Conservation (phyloP, 2,888 invertebrate genomes). For the Papilio protenor region DNA sequence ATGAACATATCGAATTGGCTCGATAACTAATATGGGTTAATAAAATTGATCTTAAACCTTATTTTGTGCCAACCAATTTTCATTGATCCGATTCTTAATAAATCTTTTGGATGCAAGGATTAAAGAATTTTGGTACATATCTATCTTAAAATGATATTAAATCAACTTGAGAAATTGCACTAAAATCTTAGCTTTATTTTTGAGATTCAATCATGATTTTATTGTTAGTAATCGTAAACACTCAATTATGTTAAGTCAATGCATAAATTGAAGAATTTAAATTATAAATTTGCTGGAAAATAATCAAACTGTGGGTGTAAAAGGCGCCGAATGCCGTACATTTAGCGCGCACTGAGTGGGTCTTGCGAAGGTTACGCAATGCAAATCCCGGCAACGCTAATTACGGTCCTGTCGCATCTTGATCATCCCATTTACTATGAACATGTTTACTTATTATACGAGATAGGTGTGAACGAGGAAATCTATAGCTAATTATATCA, state of each 20-base stretch:
- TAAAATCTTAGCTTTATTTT: background rate
- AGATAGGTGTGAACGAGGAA: background rate
- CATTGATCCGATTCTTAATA: background rate
- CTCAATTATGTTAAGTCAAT: background rate
- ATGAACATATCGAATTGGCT: background rate
- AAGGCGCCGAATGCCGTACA: slow-evolving; percentile 59
- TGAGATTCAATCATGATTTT: no score
- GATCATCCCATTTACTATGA: slow-evolving; percentile 8
- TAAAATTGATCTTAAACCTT: background rate
- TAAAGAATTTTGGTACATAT: background rate
- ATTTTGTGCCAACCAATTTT: background rate
- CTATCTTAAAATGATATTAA: background rate
- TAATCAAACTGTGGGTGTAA: slow-evolving; percentile 50
- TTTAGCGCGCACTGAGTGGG: slow-evolving; percentile 54
- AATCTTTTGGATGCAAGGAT: background rate
- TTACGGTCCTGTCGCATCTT: slow-evolving; percentile 12
- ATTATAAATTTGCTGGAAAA: slow-evolving; percentile 17
- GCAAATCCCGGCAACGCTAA: slow-evolving; percentile 39
- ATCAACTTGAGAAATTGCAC: background rate
- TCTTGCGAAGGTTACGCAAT: slow-evolving; percentile 59
- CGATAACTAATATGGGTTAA: background rate
- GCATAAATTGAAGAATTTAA: background rate
- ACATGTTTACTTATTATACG: background rate
- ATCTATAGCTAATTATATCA: background rate
- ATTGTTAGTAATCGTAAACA: background rate